Evolutionary conservation across 2,888 invertebrate genomes (phyloP).

Genomic region (Philopedon plagiatum): DNA sequence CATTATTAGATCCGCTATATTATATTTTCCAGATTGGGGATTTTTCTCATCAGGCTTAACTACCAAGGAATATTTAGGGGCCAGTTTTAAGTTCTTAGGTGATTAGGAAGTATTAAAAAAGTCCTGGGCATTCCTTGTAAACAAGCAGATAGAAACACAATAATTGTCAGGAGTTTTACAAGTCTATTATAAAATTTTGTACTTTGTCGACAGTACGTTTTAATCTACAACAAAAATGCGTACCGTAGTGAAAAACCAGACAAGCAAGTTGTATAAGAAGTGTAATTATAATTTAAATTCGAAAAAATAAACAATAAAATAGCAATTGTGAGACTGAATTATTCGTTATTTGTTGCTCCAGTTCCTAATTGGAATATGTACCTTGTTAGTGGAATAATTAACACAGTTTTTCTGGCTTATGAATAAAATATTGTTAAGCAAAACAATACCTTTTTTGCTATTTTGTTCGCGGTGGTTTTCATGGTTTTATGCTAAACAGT

Average conservation of each 20-base stretch:
- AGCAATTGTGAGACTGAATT: slow-evolving; percentile 30
- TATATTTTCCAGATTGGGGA: too few relatives aligned
- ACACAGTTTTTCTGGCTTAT: slow-evolving; percentile 39
- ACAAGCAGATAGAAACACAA: too few relatives aligned
- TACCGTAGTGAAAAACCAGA: not conserved
- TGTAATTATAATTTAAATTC: not conserved
- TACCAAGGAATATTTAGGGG: too few relatives aligned
- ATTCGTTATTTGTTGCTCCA: slow-evolving; percentile 44
- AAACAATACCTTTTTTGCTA: slow-evolving; percentile 35
- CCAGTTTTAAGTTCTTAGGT: too few relatives aligned
- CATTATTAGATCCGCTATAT: too few relatives aligned
- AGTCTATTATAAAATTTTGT: too few relatives aligned
- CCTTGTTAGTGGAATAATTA: slow-evolving; percentile 42
- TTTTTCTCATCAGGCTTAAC: too few relatives aligned
- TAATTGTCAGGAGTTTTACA: too few relatives aligned
- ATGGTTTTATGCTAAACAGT: slow-evolving; percentile 39
- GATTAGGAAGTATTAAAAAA: too few relatives aligned
- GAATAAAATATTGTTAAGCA: slow-evolving; percentile 39
- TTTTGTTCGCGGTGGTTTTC: slow-evolving; percentile 30
- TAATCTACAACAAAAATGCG: not conserved
- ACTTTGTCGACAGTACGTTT: too few relatives aligned
- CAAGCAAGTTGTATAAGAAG: slow-evolving; percentile 10
- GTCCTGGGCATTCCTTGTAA: too few relatives aligned
- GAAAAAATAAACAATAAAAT: slow-evolving; percentile 29
- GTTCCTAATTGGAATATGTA: slow-evolving; percentile 42